Percentiles rank a stretch among this genome's conserved stretches.
These are phyloP conservation scores for Neodontobutis hainanensis DNA, from an alignment of 2,113 vertebrate genomes.

Conservation along the genomic window DNA sequence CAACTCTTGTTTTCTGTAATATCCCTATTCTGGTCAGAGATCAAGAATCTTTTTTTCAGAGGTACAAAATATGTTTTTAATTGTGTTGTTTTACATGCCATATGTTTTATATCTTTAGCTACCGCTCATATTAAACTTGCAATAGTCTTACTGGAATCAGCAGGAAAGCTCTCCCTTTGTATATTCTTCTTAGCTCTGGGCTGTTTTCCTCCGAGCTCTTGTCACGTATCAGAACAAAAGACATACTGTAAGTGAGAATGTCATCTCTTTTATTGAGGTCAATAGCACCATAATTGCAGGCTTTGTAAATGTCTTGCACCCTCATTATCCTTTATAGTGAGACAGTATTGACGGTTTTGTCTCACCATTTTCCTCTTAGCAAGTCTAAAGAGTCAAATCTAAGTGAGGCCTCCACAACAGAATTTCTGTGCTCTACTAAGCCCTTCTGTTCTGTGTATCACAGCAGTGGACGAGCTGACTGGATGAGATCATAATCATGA, in stretches of 20 bases:
- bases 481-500: conserved; percentile 37
- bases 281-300: conserved; percentile 59
- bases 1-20: neutral
- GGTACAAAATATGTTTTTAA: neutral
- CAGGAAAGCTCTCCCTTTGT: no score
- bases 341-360: conserved; percentile 49
- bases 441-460: conserved; percentile 24
- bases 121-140: no score
- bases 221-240: conserved; percentile 4
- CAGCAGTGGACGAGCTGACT: conserved; percentile 32
- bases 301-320: conserved; percentile 51
- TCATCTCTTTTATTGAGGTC: conserved; percentile 54
- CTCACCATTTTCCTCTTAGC: conserved; percentile 32
- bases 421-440: conserved; percentile 19
- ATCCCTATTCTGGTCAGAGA: neutral
- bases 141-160: no score
- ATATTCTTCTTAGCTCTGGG: neutral
- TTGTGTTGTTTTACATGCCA: neutral
- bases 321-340: conserved; percentile 48
- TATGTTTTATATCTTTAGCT: no score
- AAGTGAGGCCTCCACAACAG: conserved; percentile 42
- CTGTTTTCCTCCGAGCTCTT: neutral
- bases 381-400: conserved; percentile 31
- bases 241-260: conserved; percentile 50
- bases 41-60: neutral